phyloP scores from a whole-genome alignment of 2,888 invertebrate species.

The Drosophila borborema region DNA sequence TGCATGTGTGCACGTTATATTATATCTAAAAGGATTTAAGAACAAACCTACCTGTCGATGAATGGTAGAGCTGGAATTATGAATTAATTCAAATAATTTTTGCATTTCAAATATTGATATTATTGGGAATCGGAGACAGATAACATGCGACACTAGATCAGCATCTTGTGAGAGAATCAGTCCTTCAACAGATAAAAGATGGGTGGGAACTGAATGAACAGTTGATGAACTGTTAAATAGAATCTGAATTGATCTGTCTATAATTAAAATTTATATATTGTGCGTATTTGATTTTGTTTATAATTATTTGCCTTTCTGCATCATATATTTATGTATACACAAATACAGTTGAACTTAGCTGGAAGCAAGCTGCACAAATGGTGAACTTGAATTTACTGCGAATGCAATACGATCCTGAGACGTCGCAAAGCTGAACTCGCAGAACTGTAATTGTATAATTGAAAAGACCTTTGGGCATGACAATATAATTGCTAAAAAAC shows the following conservation, averaged over 20 bases:
- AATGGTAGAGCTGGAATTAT: too few species aligned
- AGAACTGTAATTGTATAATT: conserved; percentile 15
- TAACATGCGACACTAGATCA: too few species aligned
- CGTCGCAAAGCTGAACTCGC: conserved; percentile 29
- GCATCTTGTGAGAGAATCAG: too few species aligned
- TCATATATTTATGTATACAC: neutral
- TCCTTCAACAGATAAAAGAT: too few species aligned
- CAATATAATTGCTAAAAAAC: conserved; percentile 2
- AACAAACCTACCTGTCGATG: too few species aligned
- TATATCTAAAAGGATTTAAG: too few species aligned
- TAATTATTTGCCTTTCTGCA: neutral
- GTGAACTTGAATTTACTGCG: conserved; percentile 10
- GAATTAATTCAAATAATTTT: too few species aligned
- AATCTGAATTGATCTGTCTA: neutral
- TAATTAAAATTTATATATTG: neutral
- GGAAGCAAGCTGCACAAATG: conserved; percentile 13
- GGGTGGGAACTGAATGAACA: too few species aligned
- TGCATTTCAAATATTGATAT: too few species aligned
- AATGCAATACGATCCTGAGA: conserved; percentile 22
- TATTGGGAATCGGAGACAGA: too few species aligned
- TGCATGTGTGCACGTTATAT: too few species aligned
- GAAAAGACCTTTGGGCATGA: conserved; percentile 10
- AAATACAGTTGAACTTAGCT: conserved; percentile 8
- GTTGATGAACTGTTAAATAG: neutral
- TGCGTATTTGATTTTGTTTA: too few species aligned